These are phyloP conservation scores for Lepidonotus clava DNA, from an alignment of 2,888 invertebrate species.

Conservation along the genomic window DNA sequence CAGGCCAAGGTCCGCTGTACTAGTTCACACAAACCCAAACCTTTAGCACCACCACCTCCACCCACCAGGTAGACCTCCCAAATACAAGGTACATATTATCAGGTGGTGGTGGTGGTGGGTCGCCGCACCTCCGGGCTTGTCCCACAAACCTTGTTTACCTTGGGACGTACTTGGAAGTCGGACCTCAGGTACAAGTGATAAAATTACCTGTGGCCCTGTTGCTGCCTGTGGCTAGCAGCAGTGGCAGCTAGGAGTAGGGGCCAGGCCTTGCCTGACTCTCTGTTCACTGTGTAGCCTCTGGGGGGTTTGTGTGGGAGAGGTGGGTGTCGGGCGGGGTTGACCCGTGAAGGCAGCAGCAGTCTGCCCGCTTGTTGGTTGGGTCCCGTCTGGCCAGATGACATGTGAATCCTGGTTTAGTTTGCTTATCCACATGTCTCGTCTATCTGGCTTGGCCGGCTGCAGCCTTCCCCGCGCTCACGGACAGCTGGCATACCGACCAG, in stretches of 20 bases:
- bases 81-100: no score
- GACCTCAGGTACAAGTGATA: conserved; percentile 18
- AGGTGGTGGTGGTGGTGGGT: no score
- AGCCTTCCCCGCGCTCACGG: neutral
- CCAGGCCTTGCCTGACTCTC: no score
- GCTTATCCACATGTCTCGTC: conserved; percentile 28
- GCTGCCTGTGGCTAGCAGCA: neutral
- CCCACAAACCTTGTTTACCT: neutral
- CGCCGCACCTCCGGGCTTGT: neutral
- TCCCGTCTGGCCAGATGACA: conserved; percentile 12
- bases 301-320: no score
- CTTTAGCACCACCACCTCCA: no score
- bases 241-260: neutral
- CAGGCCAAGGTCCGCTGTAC: no score
- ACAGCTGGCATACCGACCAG: neutral
- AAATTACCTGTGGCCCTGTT: conserved; percentile 9
- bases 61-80: no score
- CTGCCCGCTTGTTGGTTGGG: neutral
- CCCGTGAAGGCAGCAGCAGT: neutral
- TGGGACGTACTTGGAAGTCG: neutral
- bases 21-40: no score
- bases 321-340: neutral
- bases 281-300: no score
- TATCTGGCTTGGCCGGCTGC: neutral
- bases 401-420: conserved; percentile 16